A percentile compares a stretch with the other conserved stretches of the same genome.
These are phyloP conservation scores for Mesopsocus fuscifrons DNA, from an alignment of 2,888 invertebrate genomes.

Conservation along the genomic window DNA sequence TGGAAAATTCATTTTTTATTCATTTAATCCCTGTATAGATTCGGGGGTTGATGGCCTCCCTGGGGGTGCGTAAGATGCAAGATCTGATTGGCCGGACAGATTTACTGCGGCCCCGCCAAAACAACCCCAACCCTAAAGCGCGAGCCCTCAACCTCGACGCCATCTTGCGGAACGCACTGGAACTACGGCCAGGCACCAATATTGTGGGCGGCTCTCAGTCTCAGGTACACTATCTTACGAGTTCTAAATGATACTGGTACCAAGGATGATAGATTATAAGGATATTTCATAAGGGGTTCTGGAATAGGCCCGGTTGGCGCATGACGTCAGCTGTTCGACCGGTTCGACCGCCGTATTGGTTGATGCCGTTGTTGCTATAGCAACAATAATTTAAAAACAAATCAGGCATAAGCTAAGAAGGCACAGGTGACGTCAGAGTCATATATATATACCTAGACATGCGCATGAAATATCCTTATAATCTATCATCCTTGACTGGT, in stretches of 20 bases:
- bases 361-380: too few relatives aligned
- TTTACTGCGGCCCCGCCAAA: conserved; percentile 53
- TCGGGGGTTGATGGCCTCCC: conserved; percentile 71
- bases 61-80: conserved; percentile 76
- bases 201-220: conserved; percentile 74
- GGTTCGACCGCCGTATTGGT: too few relatives aligned
- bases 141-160: conserved; percentile 64
- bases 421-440: too few relatives aligned
- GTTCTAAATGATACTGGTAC: conserved; percentile 7
- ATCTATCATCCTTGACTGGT: too few relatives aligned
- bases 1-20: not conserved
- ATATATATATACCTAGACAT: too few relatives aligned
- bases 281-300: too few relatives aligned
- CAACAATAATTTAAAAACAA: too few relatives aligned
- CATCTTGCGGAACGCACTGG: conserved; percentile 74
- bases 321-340: too few relatives aligned
- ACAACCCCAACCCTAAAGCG: conserved; percentile 56
- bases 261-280: too few relatives aligned
- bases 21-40: conserved; percentile 32
- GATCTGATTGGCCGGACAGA: conserved; percentile 87
- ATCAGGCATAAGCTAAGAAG: too few relatives aligned
- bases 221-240: conserved; percentile 31
- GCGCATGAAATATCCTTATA: too few relatives aligned
- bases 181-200: conserved; percentile 75
- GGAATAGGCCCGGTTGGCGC: too few relatives aligned